Conservation (phyloP, 1,140 invertebrate species). For the Marisa cornuarietis region DNA sequence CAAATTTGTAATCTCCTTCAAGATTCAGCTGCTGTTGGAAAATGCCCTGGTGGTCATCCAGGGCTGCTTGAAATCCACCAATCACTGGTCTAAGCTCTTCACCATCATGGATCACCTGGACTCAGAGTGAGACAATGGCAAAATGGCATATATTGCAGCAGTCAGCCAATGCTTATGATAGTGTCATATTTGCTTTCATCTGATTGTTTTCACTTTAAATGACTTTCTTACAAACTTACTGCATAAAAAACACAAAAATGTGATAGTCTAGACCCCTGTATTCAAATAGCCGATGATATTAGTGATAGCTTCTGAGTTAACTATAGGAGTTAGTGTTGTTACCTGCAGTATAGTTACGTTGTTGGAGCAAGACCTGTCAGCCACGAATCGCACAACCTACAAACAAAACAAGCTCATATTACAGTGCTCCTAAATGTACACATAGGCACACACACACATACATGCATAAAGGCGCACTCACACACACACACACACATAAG, state of each 20-base stretch:
- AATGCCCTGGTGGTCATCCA: slow-evolving; percentile 42
- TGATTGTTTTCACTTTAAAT: too few species aligned
- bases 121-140: background rate
- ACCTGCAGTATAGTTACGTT: slow-evolving; percentile 27
- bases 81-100: slow-evolving; percentile 61
- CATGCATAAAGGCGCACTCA: too few species aligned
- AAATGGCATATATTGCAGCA: too few species aligned
- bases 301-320: background rate
- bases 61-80: slow-evolving; percentile 55
- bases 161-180: too few species aligned
- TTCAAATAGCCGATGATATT: too few species aligned
- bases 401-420: background rate
- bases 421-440: background rate
- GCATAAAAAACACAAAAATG: too few species aligned
- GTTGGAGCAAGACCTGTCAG: slow-evolving; percentile 26
- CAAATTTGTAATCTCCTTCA: slow-evolving; percentile 65
- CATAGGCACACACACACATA: background rate
- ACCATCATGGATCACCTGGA: slow-evolving; percentile 65
- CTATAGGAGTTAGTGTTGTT: background rate
- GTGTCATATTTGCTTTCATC: too few species aligned
- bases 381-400: slow-evolving; percentile 27
- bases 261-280: too few species aligned
- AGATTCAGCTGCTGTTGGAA: slow-evolving; percentile 62
- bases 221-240: too few species aligned
- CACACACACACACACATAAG: background rate